Evolutionary conservation across 2,797 vertebrate genomes (phyloP), one percentile per base, ranked within the genome.

Genomic region (Phyllotis vaccarum): DNA sequence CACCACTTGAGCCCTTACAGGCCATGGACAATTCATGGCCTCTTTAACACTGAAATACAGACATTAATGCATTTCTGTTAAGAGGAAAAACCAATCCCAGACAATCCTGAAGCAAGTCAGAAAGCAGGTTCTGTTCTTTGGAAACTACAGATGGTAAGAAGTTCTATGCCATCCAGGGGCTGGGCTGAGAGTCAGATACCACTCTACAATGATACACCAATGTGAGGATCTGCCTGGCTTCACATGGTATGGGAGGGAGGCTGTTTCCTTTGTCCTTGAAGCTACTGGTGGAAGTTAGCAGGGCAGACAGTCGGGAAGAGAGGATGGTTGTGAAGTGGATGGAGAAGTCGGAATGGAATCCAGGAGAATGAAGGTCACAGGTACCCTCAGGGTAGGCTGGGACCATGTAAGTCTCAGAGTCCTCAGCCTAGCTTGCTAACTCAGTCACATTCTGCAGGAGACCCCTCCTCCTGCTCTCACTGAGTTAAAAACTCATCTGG

Each of bases 181-280:
- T 31, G 24, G 40, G 27, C 80, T 40, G 60, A 82, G 60, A n/a
- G n/a, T 24, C 54, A 37, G 66, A 3, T 8, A 46, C 37, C 10
- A 1, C 6, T 31, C 40, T 31, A 2, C 22, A 58, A 14, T 0
- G 34, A 24, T 7, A 22, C 0, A 31, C 54, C 12, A 46, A 54
- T 24, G 16, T 10, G 40, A 52, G 29, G 27, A 31, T 11, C 74
- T n/a, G 22, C 34, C 56, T 68, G 37, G 31, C 9, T 27, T 54
- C 5, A 29, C 1, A 13, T 12, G 31, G 12, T 46, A 12, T 74
- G 70, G 70, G 70, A 0, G 17, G 12, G 49, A 58, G 46, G 58
- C 49, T 10, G 4, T 49, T 85, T 85, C 56, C 58, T 40, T 70
- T 74, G 80, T 62, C 52, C 14, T 64, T 62, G 56, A 12, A 27